These are phyloP conservation scores for Pluvianellus socialis DNA, from an alignment of 2,113 vertebrate genomes.

Conservation along the genomic window DNA sequence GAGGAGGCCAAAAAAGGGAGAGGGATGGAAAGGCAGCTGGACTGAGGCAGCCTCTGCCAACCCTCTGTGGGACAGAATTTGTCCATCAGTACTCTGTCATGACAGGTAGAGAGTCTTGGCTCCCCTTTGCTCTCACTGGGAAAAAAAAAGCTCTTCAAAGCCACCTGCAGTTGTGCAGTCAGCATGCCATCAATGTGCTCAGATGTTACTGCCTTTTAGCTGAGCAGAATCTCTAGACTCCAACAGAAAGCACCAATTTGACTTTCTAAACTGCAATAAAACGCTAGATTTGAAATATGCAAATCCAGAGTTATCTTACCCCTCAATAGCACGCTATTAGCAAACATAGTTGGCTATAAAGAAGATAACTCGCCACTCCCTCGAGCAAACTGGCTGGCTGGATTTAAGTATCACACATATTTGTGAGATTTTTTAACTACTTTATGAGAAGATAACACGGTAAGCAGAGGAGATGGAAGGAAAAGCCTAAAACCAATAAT, in stretches of 20 bases:
- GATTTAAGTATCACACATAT: not conserved
- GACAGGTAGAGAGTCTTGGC: not conserved
- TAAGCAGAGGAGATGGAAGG: not conserved
- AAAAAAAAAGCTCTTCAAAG: not conserved
- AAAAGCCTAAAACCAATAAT: not conserved
- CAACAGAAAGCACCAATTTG: not conserved
- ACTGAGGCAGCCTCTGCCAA: not conserved
- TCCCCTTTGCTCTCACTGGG: not conserved
- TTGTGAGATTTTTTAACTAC: not conserved
- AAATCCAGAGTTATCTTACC: conserved; percentile 23
- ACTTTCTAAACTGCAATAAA: conserved; percentile 6
- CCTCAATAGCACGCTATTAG: not conserved
- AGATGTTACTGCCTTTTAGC: not conserved
- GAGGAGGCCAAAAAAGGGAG: not conserved
- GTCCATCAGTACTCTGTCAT: not conserved
- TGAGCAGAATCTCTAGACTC: not conserved
- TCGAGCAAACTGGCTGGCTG: not conserved
- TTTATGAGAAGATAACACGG: not conserved
- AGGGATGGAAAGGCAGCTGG: not conserved
- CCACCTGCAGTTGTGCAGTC: not conserved
- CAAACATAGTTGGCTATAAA: conserved; percentile 1
- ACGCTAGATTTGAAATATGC: not conserved
- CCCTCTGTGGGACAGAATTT: not conserved
- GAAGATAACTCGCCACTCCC: not conserved
- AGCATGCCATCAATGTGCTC: not conserved